Conservation (phyloP, 1,140 invertebrate genomes). For the Sitodiplosis mosellana region DNA sequence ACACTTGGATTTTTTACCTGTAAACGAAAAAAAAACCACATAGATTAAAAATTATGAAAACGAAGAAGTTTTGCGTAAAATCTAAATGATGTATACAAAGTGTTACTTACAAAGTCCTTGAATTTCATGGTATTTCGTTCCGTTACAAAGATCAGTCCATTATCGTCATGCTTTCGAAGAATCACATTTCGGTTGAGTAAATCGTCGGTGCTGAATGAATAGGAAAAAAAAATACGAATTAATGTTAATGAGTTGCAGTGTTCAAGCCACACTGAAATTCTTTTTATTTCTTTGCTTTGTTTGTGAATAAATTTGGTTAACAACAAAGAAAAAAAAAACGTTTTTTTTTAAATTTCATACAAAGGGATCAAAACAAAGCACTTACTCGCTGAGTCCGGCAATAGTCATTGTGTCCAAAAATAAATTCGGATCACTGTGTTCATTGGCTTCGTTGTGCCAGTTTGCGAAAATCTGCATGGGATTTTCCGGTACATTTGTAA, state of each 20-base stretch:
- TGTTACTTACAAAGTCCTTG: no score
- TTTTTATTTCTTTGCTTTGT: no score
- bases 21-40: not conserved
- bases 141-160: conserved; percentile 15
- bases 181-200: conserved; percentile 18
- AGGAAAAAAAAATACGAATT: not conserved
- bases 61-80: not conserved
- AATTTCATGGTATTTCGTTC: conserved; percentile 17
- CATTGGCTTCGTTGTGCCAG: conserved; percentile 4
- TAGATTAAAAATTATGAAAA: not conserved
- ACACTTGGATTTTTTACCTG: conserved; percentile 11
- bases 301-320: no score
- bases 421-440: not conserved
- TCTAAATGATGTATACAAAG: not conserved
- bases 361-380: not conserved
- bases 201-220: conserved; percentile 12
- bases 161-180: conserved; percentile 15
- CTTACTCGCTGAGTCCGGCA: conserved; percentile 14
- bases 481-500: conserved; percentile 8
- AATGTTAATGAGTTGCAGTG: no score
- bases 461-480: conserved; percentile 12
- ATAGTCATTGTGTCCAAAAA: conserved; percentile 12
- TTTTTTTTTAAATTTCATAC: no score
- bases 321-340: no score
- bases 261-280: no score